These are phyloP conservation scores for Drosophila monieri DNA, from an alignment of 2,888 invertebrate genomes.

Conservation along the genomic window DNA sequence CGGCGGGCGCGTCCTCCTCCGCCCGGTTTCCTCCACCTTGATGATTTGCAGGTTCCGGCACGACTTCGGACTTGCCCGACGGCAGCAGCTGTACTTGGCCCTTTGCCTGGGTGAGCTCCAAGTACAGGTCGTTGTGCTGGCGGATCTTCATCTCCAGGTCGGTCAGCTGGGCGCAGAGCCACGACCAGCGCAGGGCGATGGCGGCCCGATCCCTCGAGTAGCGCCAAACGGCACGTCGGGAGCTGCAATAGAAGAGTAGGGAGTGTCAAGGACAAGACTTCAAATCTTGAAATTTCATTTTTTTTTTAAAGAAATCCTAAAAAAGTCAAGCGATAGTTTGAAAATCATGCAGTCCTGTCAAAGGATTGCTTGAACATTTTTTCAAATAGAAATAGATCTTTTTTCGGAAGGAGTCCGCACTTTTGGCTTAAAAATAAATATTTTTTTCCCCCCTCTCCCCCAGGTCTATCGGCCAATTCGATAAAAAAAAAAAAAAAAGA, in stretches of 20 bases:
- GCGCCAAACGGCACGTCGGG: conserved; percentile 92
- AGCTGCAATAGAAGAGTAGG: conserved; percentile 62
- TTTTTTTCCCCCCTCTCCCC: no score
- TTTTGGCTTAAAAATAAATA: neutral
- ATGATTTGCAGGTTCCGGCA: conserved; percentile 20
- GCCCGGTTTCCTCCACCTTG: conserved; percentile 1
- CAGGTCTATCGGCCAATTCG: neutral
- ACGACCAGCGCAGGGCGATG: conserved; percentile 94
- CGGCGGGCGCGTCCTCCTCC: conserved; percentile 25
- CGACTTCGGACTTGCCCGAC: conserved; percentile 47
- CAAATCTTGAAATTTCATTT: no score
- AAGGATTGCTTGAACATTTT: neutral
- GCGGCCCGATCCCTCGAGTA: conserved; percentile 92
- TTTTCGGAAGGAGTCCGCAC: no score
- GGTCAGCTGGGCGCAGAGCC: conserved; percentile 96
- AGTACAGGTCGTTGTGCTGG: conserved; percentile 92
- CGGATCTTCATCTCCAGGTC: conserved; percentile 96
- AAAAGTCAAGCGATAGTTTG: no score
- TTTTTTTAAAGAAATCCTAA: no score
- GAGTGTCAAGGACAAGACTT: no score
- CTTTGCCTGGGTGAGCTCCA: conserved; percentile 87
- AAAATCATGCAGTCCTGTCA: conserved; percentile 13
- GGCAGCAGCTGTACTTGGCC: conserved; percentile 85
- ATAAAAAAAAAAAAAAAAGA: conserved; percentile 5
- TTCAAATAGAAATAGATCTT: neutral